Conservation (phyloP, 2,888 invertebrate species). For the Ophion obscuratus region DNA sequence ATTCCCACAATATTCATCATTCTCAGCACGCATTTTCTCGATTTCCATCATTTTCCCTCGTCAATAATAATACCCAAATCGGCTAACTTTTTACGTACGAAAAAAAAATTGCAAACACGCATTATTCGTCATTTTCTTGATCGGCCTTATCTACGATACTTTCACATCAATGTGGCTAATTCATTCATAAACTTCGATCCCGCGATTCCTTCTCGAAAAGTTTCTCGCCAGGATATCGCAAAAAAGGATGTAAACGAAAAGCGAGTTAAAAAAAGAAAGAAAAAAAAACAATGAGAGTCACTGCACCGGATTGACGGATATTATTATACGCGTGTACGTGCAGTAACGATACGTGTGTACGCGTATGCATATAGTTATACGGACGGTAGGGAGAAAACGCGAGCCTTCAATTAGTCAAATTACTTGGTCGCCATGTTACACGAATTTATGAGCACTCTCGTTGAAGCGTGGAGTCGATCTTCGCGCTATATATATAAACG, state of each 20-base stretch:
- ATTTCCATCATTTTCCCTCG: too few species aligned
- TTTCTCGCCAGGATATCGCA: background rate
- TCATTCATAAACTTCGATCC: background rate
- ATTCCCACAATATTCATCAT: too few species aligned
- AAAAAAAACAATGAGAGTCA: constrained; percentile 41
- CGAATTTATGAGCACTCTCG: constrained; percentile 58
- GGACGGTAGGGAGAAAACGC: constrained; percentile 52
- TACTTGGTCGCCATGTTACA: constrained; percentile 56
- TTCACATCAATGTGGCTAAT: too few species aligned
- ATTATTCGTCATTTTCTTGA: too few species aligned
- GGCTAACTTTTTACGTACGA: too few species aligned
- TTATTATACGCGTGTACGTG: constrained; percentile 1
- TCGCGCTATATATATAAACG: background rate
- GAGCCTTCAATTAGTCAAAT: constrained; percentile 67
- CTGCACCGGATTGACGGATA: background rate
- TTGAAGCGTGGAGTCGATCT: constrained; percentile 14
- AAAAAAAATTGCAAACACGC: too few species aligned
- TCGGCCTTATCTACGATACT: too few species aligned
- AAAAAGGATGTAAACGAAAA: background rate
- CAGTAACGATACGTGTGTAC: constrained; percentile 15
- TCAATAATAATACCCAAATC: too few species aligned
- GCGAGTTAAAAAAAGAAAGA: background rate
- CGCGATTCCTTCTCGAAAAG: background rate
- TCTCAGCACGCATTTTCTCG: too few species aligned
- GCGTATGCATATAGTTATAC: constrained; percentile 17